These are phyloP conservation scores for Illadopsis cleaveri DNA, from an alignment of 2,113 vertebrate genomes.

Conservation along the genomic window DNA sequence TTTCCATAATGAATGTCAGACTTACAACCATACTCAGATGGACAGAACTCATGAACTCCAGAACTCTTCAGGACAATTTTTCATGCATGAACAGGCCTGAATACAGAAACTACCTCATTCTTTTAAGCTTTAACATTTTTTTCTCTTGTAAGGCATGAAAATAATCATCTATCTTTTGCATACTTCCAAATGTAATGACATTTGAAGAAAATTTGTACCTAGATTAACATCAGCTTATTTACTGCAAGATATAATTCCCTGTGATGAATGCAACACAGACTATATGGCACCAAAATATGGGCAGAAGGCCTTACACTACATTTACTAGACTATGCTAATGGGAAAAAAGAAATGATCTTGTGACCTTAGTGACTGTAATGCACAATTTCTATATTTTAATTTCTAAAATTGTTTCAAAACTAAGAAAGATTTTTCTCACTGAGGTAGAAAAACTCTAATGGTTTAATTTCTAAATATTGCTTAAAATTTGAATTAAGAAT, in stretches of 20 bases:
- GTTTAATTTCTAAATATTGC: neutral
- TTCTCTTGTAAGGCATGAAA: neutral
- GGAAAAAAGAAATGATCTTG: neutral
- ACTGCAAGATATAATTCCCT: neutral
- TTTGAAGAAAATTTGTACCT: neutral
- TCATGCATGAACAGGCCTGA: neutral
- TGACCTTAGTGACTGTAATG: neutral
- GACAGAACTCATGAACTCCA: neutral
- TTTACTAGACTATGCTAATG: neutral
- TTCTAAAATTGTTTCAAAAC: neutral
- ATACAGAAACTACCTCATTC: neutral
- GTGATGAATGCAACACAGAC: neutral
- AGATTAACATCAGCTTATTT: neutral
- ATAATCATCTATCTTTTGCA: neutral
- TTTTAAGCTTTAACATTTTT: neutral
- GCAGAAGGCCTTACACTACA: neutral
- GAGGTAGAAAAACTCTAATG: neutral
- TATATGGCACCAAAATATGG: neutral
- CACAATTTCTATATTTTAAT: neutral
- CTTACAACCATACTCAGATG: neutral
- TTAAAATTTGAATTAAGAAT: neutral
- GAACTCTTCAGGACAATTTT: neutral
- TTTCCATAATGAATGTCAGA: neutral
- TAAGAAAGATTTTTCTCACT: neutral
- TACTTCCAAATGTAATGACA: neutral